phyloP scores from a whole-genome alignment of 1,140 invertebrate genomes.

The Heliconius hermathena region DNA sequence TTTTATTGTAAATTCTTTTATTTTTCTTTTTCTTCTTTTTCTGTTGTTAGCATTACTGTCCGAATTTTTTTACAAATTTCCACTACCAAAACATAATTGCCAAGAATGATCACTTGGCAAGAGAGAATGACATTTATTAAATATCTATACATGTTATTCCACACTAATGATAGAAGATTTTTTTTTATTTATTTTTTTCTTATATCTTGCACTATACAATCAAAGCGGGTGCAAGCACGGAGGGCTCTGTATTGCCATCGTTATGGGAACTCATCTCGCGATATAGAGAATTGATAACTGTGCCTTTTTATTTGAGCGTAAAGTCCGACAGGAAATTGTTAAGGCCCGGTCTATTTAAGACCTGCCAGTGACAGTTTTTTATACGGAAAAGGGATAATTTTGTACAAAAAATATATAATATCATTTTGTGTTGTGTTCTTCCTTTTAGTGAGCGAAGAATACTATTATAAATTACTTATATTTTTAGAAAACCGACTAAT shows the following conservation, averaged over 20 bases:
- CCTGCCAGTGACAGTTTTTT: slow-evolving; percentile 47
- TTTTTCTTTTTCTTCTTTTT: no score
- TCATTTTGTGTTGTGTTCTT: not conserved
- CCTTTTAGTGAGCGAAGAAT: no score
- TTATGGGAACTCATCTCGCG: slow-evolving; percentile 75
- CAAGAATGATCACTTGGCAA: no score
- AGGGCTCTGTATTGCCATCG: slow-evolving; percentile 70
- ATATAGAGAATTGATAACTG: slow-evolving; percentile 77
- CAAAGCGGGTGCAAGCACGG: slow-evolving; percentile 47
- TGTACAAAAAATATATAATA: not conserved
- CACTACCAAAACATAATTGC: no score
- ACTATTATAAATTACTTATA: no score
- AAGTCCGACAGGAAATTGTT: slow-evolving; percentile 43
- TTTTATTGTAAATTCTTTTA: no score
- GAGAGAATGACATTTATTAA: no score
- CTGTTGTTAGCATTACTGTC: no score
- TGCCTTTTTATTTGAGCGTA: slow-evolving; percentile 64
- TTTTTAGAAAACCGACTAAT: no score
- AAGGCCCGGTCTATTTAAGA: slow-evolving; percentile 41
- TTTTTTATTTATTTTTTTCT: not conserved
- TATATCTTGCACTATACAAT: slow-evolving; percentile 42
- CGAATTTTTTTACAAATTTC: no score
- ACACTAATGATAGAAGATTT: no score
- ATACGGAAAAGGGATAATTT: slow-evolving; percentile 23
- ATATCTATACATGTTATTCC: no score